Percentiles rank a stretch among this genome's conserved stretches.
Evolutionary conservation across 2,888 invertebrate species (phyloP).

Genomic region (Ophion ventricosus): DNA sequence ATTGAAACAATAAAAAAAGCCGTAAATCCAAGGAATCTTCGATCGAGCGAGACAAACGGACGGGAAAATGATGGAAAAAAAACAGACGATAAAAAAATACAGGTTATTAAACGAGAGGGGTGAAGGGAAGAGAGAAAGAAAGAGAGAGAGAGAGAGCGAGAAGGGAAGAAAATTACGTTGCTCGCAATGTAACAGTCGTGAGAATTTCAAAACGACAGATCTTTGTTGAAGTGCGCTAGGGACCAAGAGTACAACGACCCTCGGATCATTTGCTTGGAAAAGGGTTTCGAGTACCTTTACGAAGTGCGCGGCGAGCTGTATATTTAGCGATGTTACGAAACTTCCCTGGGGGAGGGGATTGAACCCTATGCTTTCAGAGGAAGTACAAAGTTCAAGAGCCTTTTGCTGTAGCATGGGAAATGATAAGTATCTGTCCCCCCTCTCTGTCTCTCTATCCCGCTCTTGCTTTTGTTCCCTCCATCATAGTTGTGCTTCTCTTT

Average conservation of each 20-base stretch:
- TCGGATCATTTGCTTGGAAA: conserved; percentile 7
- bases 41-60: background rate
- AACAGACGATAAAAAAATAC: background rate
- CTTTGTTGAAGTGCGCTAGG: conserved; percentile 29
- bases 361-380: conserved; percentile 37
- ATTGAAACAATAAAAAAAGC: background rate
- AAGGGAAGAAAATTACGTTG: conserved; percentile 12
- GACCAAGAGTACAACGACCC: conserved; percentile 35
- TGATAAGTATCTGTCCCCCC: conserved; percentile 31
- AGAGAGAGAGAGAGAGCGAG: conserved; percentile 34
- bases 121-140: conserved; percentile 21
- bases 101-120: background rate
- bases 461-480: background rate
- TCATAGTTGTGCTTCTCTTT: too few relatives aligned
- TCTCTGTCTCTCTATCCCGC: background rate
- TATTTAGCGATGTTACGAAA: conserved; percentile 40
- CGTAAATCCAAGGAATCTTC: background rate
- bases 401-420: conserved; percentile 43
- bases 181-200: conserved; percentile 35
- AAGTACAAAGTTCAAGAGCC: conserved; percentile 60
- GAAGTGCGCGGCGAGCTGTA: conserved; percentile 30
- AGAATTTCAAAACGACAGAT: conserved; percentile 32
- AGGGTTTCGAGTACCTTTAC: conserved; percentile 16
- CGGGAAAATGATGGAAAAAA: background rate
- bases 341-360: conserved; percentile 31